A percentile compares a stretch with the other conserved stretches of the same genome.
These are phyloP conservation scores for Cabera pusaria DNA, from an alignment of 2,888 invertebrate genomes.

Conservation along the genomic window DNA sequence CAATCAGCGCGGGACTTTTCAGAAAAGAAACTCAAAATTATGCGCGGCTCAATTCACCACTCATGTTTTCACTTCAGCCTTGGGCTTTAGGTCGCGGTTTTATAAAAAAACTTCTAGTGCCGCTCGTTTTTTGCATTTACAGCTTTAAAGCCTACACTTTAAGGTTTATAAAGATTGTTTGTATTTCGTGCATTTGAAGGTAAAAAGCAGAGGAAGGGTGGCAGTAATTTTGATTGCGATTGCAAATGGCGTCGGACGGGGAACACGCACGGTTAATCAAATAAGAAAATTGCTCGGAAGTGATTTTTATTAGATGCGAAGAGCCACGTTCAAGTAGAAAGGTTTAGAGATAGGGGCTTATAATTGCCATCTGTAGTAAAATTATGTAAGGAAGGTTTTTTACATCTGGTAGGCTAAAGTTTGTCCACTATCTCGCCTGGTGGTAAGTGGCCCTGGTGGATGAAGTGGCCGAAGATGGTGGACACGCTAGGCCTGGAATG, in stretches of 20 bases:
- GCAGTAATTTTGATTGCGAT: slow-evolving; percentile 65
- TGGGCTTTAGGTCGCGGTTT: slow-evolving; percentile 65
- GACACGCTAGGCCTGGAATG: too few species aligned
- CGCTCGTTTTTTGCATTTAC: slow-evolving; percentile 36
- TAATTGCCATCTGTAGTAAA: too few species aligned
- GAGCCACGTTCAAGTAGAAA: slow-evolving; percentile 4
- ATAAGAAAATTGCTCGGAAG: slow-evolving; percentile 51
- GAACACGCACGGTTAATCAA: slow-evolving; percentile 65
- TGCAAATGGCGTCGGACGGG: slow-evolving; percentile 71
- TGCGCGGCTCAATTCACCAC: slow-evolving; percentile 60
- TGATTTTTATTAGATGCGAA: slow-evolving; percentile 39
- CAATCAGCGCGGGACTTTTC: slow-evolving; percentile 60
- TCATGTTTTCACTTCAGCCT: slow-evolving; percentile 63
- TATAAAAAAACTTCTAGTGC: slow-evolving; percentile 34
- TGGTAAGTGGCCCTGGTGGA: too few species aligned
- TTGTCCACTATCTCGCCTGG: too few species aligned
- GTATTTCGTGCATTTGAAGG: slow-evolving; percentile 22
- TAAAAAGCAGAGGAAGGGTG: slow-evolving; percentile 43
- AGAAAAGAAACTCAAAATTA: slow-evolving; percentile 74
- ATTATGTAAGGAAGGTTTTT: too few species aligned
- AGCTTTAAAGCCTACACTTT: too few species aligned
- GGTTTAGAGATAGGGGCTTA: too few species aligned
- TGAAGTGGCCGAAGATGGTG: too few species aligned
- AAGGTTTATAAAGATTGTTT: too few species aligned
- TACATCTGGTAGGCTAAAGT: too few species aligned